Evolutionary conservation across 2,888 invertebrate species (phyloP).

Genomic region (Oscheius sp.): DNA sequence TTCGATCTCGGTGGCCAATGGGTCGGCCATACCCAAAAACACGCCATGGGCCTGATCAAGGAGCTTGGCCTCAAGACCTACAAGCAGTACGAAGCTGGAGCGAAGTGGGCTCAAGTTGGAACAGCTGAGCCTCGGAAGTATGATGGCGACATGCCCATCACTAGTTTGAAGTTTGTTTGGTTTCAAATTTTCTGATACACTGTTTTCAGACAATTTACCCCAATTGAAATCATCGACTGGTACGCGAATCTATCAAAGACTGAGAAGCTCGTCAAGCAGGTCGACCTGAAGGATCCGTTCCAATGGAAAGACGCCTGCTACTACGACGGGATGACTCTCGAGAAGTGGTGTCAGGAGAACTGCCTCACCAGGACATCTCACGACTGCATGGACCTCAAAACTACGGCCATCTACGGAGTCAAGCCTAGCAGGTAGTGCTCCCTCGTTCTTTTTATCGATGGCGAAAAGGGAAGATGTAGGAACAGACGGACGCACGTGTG

Average conservation of each 20-base stretch:
- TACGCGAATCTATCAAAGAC: conserved; percentile 39
- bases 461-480: neutral
- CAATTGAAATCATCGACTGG: conserved; percentile 44
- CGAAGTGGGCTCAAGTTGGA: conserved; percentile 67
- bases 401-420: conserved; percentile 47
- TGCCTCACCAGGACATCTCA: conserved; percentile 43
- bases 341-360: conserved; percentile 50
- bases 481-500: neutral
- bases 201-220: conserved; percentile 42
- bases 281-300: conserved; percentile 41
- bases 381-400: conserved; percentile 47
- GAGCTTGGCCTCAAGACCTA: conserved; percentile 74
- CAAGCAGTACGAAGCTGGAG: conserved; percentile 64
- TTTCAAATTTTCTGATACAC: neutral
- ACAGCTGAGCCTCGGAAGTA: conserved; percentile 48
- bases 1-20: conserved; percentile 73
- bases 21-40: conserved; percentile 74
- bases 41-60: conserved; percentile 73
- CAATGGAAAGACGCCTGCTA: conserved; percentile 43
- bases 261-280: conserved; percentile 41
- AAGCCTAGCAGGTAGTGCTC: conserved; percentile 40
- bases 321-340: conserved; percentile 47
- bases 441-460: conserved; percentile 3
- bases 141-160: conserved; percentile 41
- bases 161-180: conserved; percentile 38